Evolutionary conservation across 1,140 invertebrate genomes (phyloP).

Genomic region (Frieseomelitta varia): DNA sequence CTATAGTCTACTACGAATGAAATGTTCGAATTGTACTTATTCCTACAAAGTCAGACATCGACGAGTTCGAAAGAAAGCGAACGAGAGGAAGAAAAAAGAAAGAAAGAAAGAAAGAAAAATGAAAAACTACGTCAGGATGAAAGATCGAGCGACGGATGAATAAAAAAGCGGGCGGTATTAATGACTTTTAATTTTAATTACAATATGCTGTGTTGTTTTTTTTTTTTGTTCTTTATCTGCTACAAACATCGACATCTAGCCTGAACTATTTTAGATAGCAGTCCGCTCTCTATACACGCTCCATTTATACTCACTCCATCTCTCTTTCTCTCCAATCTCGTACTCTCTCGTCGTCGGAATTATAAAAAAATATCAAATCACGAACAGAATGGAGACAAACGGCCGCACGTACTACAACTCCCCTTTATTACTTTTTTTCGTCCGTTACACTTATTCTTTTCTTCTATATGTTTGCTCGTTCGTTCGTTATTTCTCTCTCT

Average conservation of each 20-base stretch:
- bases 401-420: slow-evolving; percentile 56
- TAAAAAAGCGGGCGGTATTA: slow-evolving; percentile 61
- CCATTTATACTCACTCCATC: slow-evolving; percentile 51
- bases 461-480: slow-evolving; percentile 22
- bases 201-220: slow-evolving; percentile 77
- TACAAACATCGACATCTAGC: slow-evolving; percentile 82
- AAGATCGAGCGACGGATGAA: slow-evolving; percentile 13
- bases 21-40: too few relatives aligned
- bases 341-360: slow-evolving; percentile 62
- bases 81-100: too few relatives aligned
- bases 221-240: slow-evolving; percentile 74
- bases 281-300: slow-evolving; percentile 74
- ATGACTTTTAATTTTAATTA: slow-evolving; percentile 80
- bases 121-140: too few relatives aligned
- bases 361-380: slow-evolving; percentile 81
- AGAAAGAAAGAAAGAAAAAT: background rate
- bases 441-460: slow-evolving; percentile 34
- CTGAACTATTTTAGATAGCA: slow-evolving; percentile 81
- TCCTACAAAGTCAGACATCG: too few relatives aligned
- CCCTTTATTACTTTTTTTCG: slow-evolving; percentile 1
- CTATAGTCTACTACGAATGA: too few relatives aligned
- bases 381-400: slow-evolving; percentile 78
- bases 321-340: slow-evolving; percentile 32
- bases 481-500: background rate
- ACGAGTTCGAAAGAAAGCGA: too few relatives aligned